Conservation (phyloP, 2,113 vertebrate species). For the Columba livia region DNA sequence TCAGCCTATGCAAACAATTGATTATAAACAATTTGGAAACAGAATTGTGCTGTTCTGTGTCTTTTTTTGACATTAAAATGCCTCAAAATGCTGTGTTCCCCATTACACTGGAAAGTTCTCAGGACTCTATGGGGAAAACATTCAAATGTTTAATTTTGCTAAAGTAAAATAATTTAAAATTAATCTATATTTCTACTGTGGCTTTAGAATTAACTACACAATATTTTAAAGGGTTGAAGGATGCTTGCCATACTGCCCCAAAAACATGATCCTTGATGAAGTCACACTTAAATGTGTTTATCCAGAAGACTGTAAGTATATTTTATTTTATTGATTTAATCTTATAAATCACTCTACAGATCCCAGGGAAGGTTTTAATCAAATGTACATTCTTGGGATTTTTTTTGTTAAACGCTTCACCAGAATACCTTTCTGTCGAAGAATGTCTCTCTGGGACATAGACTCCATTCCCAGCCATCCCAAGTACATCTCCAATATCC, state of each 20-base stretch:
- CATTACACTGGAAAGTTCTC: neutral
- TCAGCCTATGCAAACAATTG: neutral
- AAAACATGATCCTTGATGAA: slow-evolving; percentile 94
- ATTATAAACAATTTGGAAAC: neutral
- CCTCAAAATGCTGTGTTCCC: neutral
- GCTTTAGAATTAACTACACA: neutral
- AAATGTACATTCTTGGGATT: neutral
- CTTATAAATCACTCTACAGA: neutral
- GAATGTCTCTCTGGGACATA: neutral
- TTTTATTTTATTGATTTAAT: neutral
- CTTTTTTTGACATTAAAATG: neutral
- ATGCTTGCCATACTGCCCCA: slow-evolving; percentile 93
- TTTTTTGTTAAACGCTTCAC: neutral
- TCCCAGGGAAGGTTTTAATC: neutral
- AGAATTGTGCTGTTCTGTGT: neutral
- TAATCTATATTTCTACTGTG: neutral
- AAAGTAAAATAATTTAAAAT: neutral
- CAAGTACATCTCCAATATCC: neutral
- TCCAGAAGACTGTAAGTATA: slow-evolving; percentile 91
- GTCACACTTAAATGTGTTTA: slow-evolving; percentile 94
- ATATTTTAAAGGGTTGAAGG: slow-evolving; percentile 88
- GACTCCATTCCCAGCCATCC: neutral
- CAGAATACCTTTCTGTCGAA: neutral
- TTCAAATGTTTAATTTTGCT: neutral
- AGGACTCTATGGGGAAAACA: neutral